Evolutionary conservation across 2,797 vertebrate species (phyloP).

Genomic region (Myotis pilosus): DNA sequence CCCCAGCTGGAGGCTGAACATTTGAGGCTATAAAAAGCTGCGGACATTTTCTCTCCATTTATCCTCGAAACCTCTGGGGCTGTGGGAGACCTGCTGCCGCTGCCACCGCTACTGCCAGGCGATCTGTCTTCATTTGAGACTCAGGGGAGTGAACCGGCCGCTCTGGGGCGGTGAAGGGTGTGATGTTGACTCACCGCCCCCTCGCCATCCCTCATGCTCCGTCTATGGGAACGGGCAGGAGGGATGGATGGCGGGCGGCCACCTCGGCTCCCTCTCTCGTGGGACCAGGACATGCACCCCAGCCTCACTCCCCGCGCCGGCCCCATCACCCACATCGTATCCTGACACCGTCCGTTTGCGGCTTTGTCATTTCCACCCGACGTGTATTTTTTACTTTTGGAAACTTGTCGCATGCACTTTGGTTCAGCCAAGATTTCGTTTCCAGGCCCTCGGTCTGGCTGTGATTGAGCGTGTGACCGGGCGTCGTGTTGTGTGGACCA

Average conservation of each 20-base stretch:
- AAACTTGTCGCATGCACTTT: constrained; percentile 42
- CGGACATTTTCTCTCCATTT: neutral
- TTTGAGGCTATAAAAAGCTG: rapidly evolving
- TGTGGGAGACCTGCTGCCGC: rapidly evolving
- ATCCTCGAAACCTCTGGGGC: neutral
- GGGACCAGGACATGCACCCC: rapidly evolving
- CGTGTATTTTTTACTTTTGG: neutral
- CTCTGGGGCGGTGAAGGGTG: neutral
- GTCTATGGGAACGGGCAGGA: rapidly evolving
- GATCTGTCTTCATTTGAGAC: neutral
- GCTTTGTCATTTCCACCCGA: constrained; percentile 23
- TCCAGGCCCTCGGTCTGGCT: neutral
- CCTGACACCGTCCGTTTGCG: neutral
- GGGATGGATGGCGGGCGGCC: neutral
- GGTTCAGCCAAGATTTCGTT: constrained; percentile 21
- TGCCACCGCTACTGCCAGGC: neutral
- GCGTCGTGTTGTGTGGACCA: too few species aligned
- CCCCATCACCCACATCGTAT: neutral
- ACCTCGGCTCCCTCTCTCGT: rapidly evolving
- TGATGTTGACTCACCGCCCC: neutral
- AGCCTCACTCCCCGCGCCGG: neutral
- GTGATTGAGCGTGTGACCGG: constrained; percentile 68
- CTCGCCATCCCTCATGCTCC: neutral
- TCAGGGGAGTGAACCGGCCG: neutral
- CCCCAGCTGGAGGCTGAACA: rapidly evolving